These are phyloP conservation scores for Augochlorella aurata DNA, from an alignment of 2,888 invertebrate genomes.

Conservation along the genomic window DNA sequence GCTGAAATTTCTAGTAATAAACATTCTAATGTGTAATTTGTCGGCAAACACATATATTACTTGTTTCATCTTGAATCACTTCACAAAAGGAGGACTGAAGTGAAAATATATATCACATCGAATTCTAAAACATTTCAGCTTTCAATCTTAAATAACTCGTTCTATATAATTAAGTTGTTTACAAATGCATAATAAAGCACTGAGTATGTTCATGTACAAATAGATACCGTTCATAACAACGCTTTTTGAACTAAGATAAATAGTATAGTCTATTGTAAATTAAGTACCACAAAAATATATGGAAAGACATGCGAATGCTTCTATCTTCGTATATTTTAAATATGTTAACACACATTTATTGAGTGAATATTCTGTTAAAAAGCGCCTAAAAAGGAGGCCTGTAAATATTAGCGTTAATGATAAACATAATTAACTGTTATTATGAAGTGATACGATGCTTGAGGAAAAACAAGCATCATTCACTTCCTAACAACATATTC, in stretches of 20 bases:
- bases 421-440: neutral
- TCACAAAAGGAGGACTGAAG: neutral
- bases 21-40: neutral
- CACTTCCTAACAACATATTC: neutral
- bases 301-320: neutral
- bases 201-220: neutral
- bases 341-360: slow-evolving; percentile 10
- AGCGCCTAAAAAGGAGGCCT: neutral
- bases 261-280: slow-evolving; percentile 17
- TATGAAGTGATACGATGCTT: neutral
- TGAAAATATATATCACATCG: neutral
- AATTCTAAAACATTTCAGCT: neutral
- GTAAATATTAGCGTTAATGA: slow-evolving; percentile 9
- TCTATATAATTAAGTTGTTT: neutral
- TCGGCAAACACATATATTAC: neutral
- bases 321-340: slow-evolving; percentile 14
- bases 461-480: neutral
- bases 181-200: slow-evolving; percentile 8
- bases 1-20: neutral
- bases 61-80: neutral
- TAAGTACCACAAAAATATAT: slow-evolving; percentile 41
- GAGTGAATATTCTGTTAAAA: slow-evolving; percentile 8
- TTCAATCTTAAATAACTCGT: neutral
- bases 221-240: neutral
- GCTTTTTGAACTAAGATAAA: slow-evolving; percentile 2